Base-by-base conservation (phyloP, 2,113 vertebrate species). In the Lepus timidus region DNA sequence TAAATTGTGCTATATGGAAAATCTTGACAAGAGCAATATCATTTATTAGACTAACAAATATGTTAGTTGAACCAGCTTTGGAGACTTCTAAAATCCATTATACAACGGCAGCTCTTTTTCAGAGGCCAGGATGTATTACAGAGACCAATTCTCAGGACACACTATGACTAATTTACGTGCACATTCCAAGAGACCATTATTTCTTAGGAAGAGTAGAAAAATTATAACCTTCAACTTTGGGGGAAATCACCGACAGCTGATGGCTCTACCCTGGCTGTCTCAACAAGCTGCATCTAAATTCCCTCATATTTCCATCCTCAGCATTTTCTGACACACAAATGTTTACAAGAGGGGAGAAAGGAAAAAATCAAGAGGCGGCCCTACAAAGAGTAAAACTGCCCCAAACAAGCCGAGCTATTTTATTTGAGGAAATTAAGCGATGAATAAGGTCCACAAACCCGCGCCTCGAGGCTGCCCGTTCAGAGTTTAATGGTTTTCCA, bases 21-120 rank as follows among this genome's bases (percentile, higher is more conserved):
- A 97, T 97, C 95, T 96, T 97, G 97, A 97, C 97, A 97, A 97
- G 96, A 97, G 96, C 97, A 96, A 94, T 97, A 97, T 96, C 97
- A 97, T 97, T 97, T 97, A 97, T 97, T 97, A 97, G 97, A 93
- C 97, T 97, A 97, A 97, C 97, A 97, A 97, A 97, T 97, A 97
- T 65, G 96, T 97, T 96, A 97, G 97, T 97, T 97, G 97, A 96
- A 93, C 95, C 96, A 97, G 96, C 93, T 97, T 97, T 96, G 95
- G 95, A 96, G 97, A 96, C 95, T 97, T 96, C 96, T 96, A 95
- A 97, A 97, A 97, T 97, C 95, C 94, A 97, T 97, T 97, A 97
- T 79, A 97, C 85, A 96, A 95, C 74, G 20, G 88, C 95, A 89
- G 97, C 79, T 96, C 95, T 95, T 95, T 97, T 88, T 84, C 97